phyloP scores from a whole-genome alignment of 2,888 invertebrate species.

The Troglohyphantes excavatus region DNA sequence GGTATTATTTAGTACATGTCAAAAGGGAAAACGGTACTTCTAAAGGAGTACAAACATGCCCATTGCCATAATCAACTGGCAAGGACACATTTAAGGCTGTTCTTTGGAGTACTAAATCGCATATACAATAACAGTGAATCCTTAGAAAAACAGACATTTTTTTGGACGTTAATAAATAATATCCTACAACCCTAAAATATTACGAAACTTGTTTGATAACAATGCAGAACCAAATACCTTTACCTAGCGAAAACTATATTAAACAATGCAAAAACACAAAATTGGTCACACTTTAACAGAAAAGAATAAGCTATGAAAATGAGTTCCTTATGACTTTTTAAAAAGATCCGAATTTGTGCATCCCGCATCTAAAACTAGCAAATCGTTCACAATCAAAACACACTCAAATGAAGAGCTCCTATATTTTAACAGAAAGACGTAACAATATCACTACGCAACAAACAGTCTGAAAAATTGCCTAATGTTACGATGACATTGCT shows the following conservation, averaged over 20 bases:
- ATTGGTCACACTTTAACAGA: not conserved
- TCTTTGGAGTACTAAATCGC: too few species aligned
- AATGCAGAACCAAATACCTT: too few species aligned
- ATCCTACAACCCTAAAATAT: too few species aligned
- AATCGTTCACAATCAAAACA: not conserved
- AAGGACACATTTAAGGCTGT: too few species aligned
- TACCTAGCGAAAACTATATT: not conserved
- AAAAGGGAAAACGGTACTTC: too few species aligned
- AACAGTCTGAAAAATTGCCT: slow-evolving; percentile 46
- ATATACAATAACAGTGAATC: too few species aligned
- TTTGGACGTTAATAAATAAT: too few species aligned
- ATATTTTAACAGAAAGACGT: slow-evolving; percentile 12
- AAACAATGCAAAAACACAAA: not conserved
- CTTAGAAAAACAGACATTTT: too few species aligned
- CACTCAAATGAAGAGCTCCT: not conserved
- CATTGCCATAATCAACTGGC: too few species aligned
- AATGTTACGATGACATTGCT: slow-evolving; percentile 37
- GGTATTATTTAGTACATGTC: too few species aligned
- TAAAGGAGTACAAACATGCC: too few species aligned
- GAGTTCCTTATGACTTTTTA: not conserved
- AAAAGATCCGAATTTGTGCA: not conserved
- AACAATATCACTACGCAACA: slow-evolving; percentile 19
- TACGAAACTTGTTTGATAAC: too few species aligned
- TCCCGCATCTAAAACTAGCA: not conserved
- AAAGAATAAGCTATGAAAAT: not conserved